A percentile compares a stretch with the other conserved stretches of the same genome.
These are phyloP conservation scores for Clarias pachynema DNA, from an alignment of 2,797 vertebrate genomes.

Conservation along the genomic window DNA sequence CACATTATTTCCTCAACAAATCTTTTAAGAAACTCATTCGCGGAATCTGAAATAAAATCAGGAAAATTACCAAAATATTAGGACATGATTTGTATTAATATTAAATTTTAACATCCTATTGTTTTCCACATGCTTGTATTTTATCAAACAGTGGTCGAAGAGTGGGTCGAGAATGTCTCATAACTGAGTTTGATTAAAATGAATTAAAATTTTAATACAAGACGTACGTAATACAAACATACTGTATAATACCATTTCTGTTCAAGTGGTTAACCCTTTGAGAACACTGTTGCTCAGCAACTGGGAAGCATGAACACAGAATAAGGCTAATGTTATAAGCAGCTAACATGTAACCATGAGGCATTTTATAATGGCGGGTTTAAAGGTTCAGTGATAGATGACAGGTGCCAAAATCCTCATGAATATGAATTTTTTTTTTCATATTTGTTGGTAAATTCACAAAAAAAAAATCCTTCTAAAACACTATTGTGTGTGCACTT, in stretches of 20 bases:
- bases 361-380: neutral
- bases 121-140: neutral
- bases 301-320: neutral
- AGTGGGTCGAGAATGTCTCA: neutral
- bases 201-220: too few species aligned
- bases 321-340: neutral
- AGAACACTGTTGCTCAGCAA: constrained; percentile 1
- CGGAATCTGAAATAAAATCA: neutral
- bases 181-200: neutral
- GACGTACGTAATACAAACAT: neutral
- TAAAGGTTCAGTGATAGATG: neutral
- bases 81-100: neutral
- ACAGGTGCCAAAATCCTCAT: constrained; percentile 1
- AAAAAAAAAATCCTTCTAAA: neutral
- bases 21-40: neutral
- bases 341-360: neutral
- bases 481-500: neutral
- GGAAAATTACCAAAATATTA: neutral
- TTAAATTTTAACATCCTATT: neutral
- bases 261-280: neutral
- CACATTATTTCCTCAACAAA: neutral
- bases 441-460: neutral
- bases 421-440: neutral
- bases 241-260: neutral
- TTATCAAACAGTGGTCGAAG: neutral